Evolutionary conservation across 2,113 vertebrate genomes (phyloP).

Genomic region (Ceyx margarethae): DNA sequence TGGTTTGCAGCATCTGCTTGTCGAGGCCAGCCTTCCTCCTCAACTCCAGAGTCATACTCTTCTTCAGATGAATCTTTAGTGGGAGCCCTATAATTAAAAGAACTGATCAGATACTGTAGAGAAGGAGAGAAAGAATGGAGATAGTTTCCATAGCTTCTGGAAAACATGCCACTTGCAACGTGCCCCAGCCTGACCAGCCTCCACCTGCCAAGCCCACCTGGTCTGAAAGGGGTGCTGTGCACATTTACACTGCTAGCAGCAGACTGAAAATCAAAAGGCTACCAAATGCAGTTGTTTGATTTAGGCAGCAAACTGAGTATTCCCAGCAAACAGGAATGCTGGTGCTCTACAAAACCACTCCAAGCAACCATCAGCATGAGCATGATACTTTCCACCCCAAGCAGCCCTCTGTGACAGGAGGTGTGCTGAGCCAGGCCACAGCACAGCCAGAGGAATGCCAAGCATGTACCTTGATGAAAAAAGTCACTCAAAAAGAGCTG

Average conservation of each 20-base stretch:
- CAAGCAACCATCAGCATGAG: too few relatives aligned
- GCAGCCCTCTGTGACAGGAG: not conserved
- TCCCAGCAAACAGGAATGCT: not conserved
- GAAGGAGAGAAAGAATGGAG: not conserved
- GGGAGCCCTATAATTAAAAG: slow-evolving; percentile 81
- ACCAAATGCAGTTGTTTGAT: not conserved
- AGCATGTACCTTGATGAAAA: not conserved
- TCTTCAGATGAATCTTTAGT: slow-evolving; percentile 89
- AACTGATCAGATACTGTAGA: slow-evolving; percentile 16
- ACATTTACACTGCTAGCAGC: not conserved
- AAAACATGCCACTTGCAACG: not conserved
- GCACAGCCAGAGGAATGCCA: not conserved
- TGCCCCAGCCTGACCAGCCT: not conserved
- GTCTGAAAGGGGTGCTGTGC: not conserved
- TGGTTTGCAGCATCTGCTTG: slow-evolving; percentile 95
- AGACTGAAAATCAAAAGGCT: not conserved
- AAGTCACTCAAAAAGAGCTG: not conserved
- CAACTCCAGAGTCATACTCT: slow-evolving; percentile 92
- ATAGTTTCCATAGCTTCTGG: not conserved
- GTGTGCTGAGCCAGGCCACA: not conserved
- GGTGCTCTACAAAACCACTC: not conserved
- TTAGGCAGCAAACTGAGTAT: not conserved
- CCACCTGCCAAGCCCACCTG: not conserved
- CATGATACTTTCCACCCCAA: not conserved
- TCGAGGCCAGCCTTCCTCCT: slow-evolving; percentile 94